Conservation (phyloP, 2,113 vertebrate genomes). For the Protomyctophum bolini region DNA sequence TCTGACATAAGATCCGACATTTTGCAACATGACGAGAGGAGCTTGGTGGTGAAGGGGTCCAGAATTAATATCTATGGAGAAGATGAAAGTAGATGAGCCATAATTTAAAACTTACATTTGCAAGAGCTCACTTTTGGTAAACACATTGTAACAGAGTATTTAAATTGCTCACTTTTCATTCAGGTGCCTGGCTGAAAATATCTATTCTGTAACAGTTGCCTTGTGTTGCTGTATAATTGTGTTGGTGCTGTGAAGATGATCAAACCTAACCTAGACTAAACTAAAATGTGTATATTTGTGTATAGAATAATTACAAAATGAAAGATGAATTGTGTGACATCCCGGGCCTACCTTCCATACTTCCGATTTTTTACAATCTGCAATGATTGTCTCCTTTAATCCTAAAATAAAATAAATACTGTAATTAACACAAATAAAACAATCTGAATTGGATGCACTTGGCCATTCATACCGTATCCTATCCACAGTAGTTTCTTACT, state of each 20-base stretch:
- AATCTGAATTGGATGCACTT: neutral
- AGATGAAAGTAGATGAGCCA: neutral
- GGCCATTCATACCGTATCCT: neutral
- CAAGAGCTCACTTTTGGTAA: no score
- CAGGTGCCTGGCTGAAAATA: no score
- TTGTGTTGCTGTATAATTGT: no score
- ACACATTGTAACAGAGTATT: no score
- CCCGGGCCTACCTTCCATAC: constrained; percentile 77
- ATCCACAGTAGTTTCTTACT: neutral
- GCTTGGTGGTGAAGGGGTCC: constrained; percentile 92
- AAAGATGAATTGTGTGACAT: no score
- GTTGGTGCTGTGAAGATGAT: no score
- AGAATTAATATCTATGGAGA: constrained; percentile 88
- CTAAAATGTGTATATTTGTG: no score
- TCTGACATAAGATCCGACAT: constrained; percentile 93
- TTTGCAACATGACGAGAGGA: constrained; percentile 93
- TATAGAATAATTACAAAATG: no score
- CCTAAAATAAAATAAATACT: constrained; percentile 50
- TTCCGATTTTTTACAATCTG: constrained; percentile 77
- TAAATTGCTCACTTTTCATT: no score
- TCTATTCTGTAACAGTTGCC: no score
- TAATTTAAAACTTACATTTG: no score
- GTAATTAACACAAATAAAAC: neutral
- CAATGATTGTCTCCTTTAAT: constrained; percentile 77
- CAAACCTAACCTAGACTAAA: no score